A percentile compares a stretch with the other conserved stretches of the same genome.
phyloP scores from a whole-genome alignment of 2,113 vertebrate species.

The Marmota flaviventris region DNA sequence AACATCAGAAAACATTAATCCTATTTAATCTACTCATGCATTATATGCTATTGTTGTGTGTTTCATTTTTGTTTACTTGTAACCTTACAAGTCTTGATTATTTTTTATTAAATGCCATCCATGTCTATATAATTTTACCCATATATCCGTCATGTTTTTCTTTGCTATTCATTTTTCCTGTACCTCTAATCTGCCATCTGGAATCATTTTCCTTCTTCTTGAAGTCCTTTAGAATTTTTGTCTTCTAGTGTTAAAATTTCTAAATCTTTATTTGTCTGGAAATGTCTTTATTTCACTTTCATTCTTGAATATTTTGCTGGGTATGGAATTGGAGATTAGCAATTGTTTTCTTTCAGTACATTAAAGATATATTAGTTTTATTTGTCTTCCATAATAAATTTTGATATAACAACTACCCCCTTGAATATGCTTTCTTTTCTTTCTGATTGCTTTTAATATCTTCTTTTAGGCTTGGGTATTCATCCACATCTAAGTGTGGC shows the following conservation, averaged over 20 bases:
- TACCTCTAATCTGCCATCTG: neutral
- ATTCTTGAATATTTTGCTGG: neutral
- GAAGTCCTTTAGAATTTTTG: neutral
- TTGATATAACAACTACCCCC: neutral
- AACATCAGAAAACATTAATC: neutral
- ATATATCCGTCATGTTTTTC: neutral
- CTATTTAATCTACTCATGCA: neutral
- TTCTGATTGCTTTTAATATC: neutral
- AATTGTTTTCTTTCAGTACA: neutral
- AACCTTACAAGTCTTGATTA: neutral
- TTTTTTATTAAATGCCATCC: neutral
- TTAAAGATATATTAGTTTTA: neutral
- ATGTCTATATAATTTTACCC: neutral
- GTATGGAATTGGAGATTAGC: neutral
- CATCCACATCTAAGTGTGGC: neutral
- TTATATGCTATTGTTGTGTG: neutral
- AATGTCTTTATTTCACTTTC: neutral
- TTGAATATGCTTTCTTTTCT: neutral
- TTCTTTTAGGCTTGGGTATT: neutral
- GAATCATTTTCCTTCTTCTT: neutral
- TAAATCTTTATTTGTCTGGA: constrained; percentile 6
- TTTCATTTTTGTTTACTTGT: constrained; percentile 16
- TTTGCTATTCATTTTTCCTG: neutral
- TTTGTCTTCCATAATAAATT: neutral
- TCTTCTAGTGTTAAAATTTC: neutral